phyloP scores from a whole-genome alignment of 1,140 invertebrate species.

The Camponotus pennsylvanicus region DNA sequence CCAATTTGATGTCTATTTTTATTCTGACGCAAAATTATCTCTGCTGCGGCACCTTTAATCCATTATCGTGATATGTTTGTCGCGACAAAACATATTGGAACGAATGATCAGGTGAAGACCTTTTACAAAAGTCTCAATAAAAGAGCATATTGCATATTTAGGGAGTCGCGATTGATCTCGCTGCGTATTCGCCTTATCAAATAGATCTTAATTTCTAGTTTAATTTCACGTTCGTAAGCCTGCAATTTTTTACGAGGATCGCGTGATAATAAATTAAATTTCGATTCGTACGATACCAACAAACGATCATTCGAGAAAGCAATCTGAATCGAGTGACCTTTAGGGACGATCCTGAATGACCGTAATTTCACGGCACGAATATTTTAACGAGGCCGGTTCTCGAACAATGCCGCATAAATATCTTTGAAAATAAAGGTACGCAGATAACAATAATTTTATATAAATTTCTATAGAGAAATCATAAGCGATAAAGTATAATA shows the following conservation, averaged over 20 bases:
- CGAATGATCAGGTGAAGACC: constrained; percentile 9
- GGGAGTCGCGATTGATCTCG: constrained; percentile 1
- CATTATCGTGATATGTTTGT: constrained; percentile 1
- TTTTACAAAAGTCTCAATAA: constrained; percentile 6
- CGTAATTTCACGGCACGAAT: not conserved
- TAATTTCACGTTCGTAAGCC: constrained; percentile 11
- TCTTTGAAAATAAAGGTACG: constrained; percentile 29
- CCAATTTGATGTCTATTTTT: not conserved
- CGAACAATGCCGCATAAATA: constrained; percentile 39
- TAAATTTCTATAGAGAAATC: not conserved
- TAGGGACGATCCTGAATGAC: not conserved
- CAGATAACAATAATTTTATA: constrained; percentile 17
- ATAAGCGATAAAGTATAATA: constrained; percentile 33
- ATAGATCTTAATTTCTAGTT: constrained; percentile 45
- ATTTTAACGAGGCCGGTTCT: constrained; percentile 30
- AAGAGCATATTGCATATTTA: constrained; percentile 14
- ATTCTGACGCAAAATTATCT: constrained; percentile 9
- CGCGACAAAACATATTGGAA: not conserved
- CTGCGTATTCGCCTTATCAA: not conserved
- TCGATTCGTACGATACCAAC: not conserved
- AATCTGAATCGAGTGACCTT: not conserved
- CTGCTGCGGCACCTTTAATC: not conserved
- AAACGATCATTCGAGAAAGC: not conserved
- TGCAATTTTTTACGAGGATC: not conserved
- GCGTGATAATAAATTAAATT: constrained; percentile 52